phyloP scores from a whole-genome alignment of 1,140 invertebrate species.

The Rhizoglyphus robini region DNA sequence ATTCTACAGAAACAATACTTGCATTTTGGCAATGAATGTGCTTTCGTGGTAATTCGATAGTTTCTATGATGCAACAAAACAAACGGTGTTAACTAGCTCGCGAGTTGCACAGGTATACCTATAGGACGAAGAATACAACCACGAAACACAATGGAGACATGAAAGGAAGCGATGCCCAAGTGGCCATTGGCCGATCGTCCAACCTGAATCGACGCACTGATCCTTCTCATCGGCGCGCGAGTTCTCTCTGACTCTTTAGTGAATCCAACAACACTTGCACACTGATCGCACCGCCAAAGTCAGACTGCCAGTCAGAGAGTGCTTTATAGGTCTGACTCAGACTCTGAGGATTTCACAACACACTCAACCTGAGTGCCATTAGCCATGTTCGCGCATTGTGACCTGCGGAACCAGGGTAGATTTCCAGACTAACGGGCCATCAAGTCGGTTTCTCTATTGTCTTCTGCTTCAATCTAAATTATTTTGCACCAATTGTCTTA shows the following conservation, averaged over 20 bases:
- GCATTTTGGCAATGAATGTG: constrained; percentile 12
- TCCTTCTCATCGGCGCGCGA: background rate
- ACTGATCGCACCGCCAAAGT: background rate
- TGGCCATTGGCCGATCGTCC: no score
- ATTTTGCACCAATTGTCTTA: no score
- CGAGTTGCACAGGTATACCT: no score
- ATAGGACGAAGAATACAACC: no score
- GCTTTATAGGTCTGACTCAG: background rate
- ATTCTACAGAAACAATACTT: background rate
- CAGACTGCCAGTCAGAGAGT: background rate
- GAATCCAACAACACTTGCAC: background rate
- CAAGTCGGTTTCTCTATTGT: no score
- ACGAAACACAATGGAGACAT: background rate
- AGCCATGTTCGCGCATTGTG: no score
- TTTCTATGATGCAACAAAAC: background rate
- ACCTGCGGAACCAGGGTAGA: background rate
- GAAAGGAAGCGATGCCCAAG: background rate
- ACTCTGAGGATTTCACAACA: constrained; percentile 5
- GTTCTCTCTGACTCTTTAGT: background rate
- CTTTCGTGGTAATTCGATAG: constrained; percentile 11
- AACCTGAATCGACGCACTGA: no score
- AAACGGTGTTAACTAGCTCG: no score
- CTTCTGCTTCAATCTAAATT: no score
- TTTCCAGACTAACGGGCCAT: no score
- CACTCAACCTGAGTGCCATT: constrained; percentile 7